Percentiles rank a stretch among this genome's conserved stretches.
Conservation (phyloP, 1,140 invertebrate species). For the Lasaia peninsularis region DNA sequence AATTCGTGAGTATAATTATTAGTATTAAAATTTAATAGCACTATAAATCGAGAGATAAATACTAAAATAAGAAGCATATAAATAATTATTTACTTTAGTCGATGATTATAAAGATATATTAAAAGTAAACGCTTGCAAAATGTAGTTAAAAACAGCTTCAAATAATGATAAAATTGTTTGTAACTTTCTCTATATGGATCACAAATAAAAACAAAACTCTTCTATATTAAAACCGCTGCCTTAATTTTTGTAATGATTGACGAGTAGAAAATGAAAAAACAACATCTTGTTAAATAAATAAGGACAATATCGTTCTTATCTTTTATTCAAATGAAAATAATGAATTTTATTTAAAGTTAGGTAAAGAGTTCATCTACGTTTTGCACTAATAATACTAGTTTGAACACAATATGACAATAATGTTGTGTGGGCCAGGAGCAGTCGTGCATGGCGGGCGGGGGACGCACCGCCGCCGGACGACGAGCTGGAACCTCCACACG, state of each 20-base stretch:
- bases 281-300: too few species aligned
- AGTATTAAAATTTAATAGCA: not conserved
- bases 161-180: not conserved
- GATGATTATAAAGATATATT: not conserved
- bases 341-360: not conserved
- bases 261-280: too few species aligned
- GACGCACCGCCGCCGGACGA: constrained; percentile 60
- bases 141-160: not conserved
- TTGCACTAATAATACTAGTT: not conserved
- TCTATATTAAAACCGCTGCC: too few species aligned
- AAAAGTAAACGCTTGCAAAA: not conserved
- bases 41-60: too few species aligned
- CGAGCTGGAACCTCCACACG: constrained; percentile 61
- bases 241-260: too few species aligned
- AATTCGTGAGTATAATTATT: too few species aligned
- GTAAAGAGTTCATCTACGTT: not conserved
- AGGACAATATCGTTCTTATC: too few species aligned
- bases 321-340: not conserved
- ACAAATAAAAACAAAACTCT: not conserved
- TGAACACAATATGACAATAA: constrained; percentile 42
- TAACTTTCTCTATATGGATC: not conserved
- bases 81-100: constrained; percentile 2
- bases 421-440: constrained; percentile 72
- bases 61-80: too few species aligned
- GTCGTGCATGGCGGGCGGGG: constrained; percentile 56